Percentiles rank a stretch among this genome's conserved stretches.
Evolutionary conservation across 1,140 invertebrate species (phyloP).

Genomic region (Cherax quadricarinatus): DNA sequence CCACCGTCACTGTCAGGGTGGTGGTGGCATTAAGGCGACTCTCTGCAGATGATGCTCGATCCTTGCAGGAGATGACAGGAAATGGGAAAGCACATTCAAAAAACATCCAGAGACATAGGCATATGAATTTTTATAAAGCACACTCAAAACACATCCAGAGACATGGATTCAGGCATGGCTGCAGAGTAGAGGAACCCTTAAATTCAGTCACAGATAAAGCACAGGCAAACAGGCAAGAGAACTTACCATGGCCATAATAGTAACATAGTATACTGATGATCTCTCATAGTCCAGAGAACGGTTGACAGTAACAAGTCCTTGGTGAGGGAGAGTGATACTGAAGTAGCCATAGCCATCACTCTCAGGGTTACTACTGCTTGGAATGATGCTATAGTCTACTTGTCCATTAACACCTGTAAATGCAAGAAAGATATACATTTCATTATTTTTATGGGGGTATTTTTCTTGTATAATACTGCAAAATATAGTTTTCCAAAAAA

Average conservation of each 20-base stretch:
- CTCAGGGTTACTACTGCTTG: constrained; percentile 79
- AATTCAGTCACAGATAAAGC: too few species aligned
- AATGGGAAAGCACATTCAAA: neutral
- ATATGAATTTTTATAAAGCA: neutral
- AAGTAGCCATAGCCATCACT: constrained; percentile 90
- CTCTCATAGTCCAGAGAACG: constrained; percentile 92
- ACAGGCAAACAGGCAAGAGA: neutral
- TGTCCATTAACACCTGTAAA: constrained; percentile 60
- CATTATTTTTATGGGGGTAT: neutral
- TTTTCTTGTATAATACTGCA: neutral
- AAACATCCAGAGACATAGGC: too few species aligned
- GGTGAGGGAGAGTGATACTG: constrained; percentile 90
- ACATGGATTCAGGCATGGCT: too few species aligned
- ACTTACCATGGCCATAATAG: constrained; percentile 92
- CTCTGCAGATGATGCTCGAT: constrained; percentile 86
- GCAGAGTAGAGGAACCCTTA: too few species aligned
- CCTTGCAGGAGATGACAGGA: constrained; percentile 79
- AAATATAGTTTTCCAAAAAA: neutral
- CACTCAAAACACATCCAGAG: too few species aligned
- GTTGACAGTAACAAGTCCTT: constrained; percentile 92
- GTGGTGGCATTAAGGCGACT: constrained; percentile 88
- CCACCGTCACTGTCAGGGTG: constrained; percentile 89
- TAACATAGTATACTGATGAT: constrained; percentile 91
- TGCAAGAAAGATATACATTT: neutral
- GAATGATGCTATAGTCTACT: constrained; percentile 76